Evolutionary conservation across 1,140 invertebrate species (phyloP).

Genomic region (Saccostrea echinata): DNA sequence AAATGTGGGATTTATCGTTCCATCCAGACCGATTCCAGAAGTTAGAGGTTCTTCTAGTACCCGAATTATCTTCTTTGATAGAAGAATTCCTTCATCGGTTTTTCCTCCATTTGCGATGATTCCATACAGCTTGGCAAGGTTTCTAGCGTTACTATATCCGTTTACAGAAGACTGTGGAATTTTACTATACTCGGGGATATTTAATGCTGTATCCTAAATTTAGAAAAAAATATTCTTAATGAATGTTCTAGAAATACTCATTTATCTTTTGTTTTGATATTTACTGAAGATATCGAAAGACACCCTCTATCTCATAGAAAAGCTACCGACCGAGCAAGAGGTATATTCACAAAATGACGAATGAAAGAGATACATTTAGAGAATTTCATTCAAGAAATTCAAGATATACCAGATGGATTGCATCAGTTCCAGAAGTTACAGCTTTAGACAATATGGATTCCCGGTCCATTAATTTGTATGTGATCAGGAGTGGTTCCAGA

Average conservation of each 20-base stretch:
- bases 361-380: too few species aligned
- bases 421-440: background rate
- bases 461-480: background rate
- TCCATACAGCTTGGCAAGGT: constrained; percentile 71
- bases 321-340: too few species aligned
- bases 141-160: constrained; percentile 75
- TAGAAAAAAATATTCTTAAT: background rate
- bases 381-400: too few species aligned
- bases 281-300: too few species aligned
- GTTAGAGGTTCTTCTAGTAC: constrained; percentile 19
- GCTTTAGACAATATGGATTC: background rate
- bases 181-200: constrained; percentile 55
- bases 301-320: too few species aligned
- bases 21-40: constrained; percentile 30
- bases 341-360: too few species aligned
- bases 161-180: constrained; percentile 57
- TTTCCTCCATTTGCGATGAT: constrained; percentile 65
- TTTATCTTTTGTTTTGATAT: too few species aligned
- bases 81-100: constrained; percentile 41
- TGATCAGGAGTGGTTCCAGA: background rate
- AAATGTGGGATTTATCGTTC: background rate
- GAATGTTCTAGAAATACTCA: too few species aligned
- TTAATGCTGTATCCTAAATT: constrained; percentile 38
- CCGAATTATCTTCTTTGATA: constrained; percentile 51
- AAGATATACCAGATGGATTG: background rate